Conservation (phyloP, 2,113 vertebrate species). For the Myotis brandtii region DNA sequence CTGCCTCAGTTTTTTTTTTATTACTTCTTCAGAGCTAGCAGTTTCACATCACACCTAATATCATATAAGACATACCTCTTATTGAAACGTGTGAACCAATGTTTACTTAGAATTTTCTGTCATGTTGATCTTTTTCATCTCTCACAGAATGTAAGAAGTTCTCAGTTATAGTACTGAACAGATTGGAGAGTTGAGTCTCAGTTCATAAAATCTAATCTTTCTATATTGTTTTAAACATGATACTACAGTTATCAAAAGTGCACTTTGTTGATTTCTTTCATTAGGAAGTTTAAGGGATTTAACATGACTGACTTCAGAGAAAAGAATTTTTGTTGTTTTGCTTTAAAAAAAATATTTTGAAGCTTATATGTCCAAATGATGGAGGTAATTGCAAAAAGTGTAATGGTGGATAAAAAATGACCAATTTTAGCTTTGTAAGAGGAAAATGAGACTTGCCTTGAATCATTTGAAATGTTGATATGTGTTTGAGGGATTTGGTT, state of each 20-base stretch:
- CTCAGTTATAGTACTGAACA: not conserved
- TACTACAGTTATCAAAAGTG: not conserved
- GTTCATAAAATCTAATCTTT: not conserved
- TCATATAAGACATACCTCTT: not conserved
- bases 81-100: constrained; percentile 41
- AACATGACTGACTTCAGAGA: not conserved
- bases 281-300: constrained; percentile 4
- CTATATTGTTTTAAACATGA: not conserved
- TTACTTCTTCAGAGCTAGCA: not conserved
- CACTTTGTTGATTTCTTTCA: not conserved
- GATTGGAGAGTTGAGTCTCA: not conserved
- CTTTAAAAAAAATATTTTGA: not conserved
- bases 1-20: not conserved
- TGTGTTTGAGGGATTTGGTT: not conserved
- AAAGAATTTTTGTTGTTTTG: not conserved
- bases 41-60: not conserved
- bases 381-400: not conserved
- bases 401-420: not conserved
- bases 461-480: not conserved
- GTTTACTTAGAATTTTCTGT: not conserved
- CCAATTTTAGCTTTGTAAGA: not conserved
- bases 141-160: not conserved
- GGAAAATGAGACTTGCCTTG: not conserved
- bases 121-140: not conserved
- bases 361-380: not conserved